phyloP scores from a whole-genome alignment of 1,140 invertebrate species.

The Asbolus verrucosus region DNA sequence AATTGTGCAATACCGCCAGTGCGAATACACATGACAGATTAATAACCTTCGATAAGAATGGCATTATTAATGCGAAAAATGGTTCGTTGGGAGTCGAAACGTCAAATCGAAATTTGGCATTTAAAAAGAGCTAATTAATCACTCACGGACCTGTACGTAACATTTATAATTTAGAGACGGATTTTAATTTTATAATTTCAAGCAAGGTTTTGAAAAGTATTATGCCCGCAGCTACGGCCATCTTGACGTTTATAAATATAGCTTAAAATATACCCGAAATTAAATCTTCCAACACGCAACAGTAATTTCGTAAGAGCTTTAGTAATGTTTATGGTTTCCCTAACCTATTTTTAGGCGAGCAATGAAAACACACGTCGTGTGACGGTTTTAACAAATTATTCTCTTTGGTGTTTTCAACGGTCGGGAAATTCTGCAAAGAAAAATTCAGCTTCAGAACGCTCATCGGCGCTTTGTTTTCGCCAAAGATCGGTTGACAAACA shows the following conservation, averaged over 20 bases:
- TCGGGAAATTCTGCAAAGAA: neutral
- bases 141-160: neutral
- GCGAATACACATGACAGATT: too few relatives aligned
- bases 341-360: slow-evolving; percentile 45
- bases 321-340: slow-evolving; percentile 44
- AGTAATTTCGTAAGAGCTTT: slow-evolving; percentile 47
- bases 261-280: slow-evolving; percentile 46
- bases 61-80: too few relatives aligned
- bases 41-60: too few relatives aligned
- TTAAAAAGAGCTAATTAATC: slow-evolving; percentile 5
- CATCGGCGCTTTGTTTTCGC: too few relatives aligned
- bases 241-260: slow-evolving; percentile 50
- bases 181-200: slow-evolving; percentile 26
- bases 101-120: neutral
- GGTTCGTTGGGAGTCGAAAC: too few relatives aligned
- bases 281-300: slow-evolving; percentile 51
- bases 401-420: slow-evolving; percentile 5
- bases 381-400: slow-evolving; percentile 39
- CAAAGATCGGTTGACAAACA: too few relatives aligned
- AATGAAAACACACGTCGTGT: slow-evolving; percentile 25
- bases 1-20: too few relatives aligned
- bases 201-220: slow-evolving; percentile 15
- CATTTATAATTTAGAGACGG: neutral
- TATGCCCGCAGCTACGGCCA: slow-evolving; percentile 26
- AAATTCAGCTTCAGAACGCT: too few relatives aligned